Conservation (phyloP, 2,113 vertebrate species). For the Emberiza fucata region DNA sequence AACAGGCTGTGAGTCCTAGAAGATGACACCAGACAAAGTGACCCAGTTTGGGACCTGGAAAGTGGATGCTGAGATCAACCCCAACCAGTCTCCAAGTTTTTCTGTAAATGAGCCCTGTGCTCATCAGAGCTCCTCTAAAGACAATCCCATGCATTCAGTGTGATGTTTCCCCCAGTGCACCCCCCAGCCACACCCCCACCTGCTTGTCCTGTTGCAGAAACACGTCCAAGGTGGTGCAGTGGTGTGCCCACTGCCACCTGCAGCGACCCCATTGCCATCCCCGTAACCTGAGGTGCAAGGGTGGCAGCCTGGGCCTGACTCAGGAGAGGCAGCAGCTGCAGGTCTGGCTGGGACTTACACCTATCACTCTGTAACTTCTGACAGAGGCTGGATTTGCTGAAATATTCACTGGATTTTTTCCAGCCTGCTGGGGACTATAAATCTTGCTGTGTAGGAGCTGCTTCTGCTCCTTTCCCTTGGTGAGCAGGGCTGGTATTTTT, state of each 20-base stretch:
- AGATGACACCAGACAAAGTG: neutral
- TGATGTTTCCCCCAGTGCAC: neutral
- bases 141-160: neutral
- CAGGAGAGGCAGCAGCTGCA: constrained; percentile 6
- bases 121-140: neutral
- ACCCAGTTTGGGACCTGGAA: neutral
- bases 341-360: neutral
- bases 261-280: neutral
- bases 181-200: neutral
- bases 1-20: neutral
- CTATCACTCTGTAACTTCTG: constrained; percentile 56
- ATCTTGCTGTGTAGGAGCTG: constrained; percentile 37
- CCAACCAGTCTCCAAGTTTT: neutral
- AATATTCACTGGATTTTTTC: constrained; percentile 59
- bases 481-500: constrained; percentile 52
- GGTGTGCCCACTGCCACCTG: neutral
- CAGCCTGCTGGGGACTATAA: constrained; percentile 49
- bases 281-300: neutral
- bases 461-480: constrained; percentile 22
- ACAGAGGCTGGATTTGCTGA: constrained; percentile 48
- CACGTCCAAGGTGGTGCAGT: rapidly evolving
- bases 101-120: neutral
- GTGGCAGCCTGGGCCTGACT: neutral
- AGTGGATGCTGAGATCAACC: neutral
- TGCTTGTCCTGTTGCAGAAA: neutral